Evolutionary conservation across 2,113 vertebrate species (phyloP), one percentile per base, ranked within the genome.

Genomic region (Phoenicopterus ruber): DNA sequence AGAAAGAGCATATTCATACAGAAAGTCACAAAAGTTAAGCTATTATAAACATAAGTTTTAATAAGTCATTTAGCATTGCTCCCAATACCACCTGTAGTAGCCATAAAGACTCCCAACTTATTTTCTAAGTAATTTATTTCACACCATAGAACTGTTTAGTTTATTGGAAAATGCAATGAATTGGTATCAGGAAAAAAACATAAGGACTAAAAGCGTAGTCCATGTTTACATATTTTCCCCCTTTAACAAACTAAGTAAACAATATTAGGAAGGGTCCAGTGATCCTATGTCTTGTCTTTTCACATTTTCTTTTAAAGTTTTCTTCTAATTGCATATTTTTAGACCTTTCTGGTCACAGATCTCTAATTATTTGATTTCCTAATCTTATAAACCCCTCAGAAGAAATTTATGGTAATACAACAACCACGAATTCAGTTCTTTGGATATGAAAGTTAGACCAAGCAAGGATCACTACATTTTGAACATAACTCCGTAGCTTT

Each of bases 11-110:
- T 14, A 78, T 29, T 88, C 59, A 80, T n/a, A 61, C 32, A 92
- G 63, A 40, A 95, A 63, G 47, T 78, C 72, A 92, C 80, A 86
- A 69, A 96, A 92, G 67, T 21, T 44, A 88, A 49, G 46, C 69
- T 89, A 72, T 67, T 88, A 86, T 10, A 69, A 91, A 84, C 9
- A 2, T 26, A 61, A 31, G 40, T 61, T 91, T 88, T 74, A 94
- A 25, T 50, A 96, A 88, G 65, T 42, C 40, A 72, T 26, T 34
- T 40, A 58, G 47, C 36, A 61, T 66, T 69, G 34, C 40, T 91
- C 61, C 59, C 46, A 69, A 5, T 50, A 72, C 14, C 0, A 0
- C 40, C 82, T 80, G 32, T 3, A 88, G 46, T 18, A 82, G 82
- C 46, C 62, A 84, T 47, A 63, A 87, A 54, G 61, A 50, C 26